Percentiles rank a stretch among this genome's conserved stretches.
These are phyloP conservation scores for Arctia plantaginis DNA, from an alignment of 2,888 invertebrate genomes.

Conservation along the genomic window DNA sequence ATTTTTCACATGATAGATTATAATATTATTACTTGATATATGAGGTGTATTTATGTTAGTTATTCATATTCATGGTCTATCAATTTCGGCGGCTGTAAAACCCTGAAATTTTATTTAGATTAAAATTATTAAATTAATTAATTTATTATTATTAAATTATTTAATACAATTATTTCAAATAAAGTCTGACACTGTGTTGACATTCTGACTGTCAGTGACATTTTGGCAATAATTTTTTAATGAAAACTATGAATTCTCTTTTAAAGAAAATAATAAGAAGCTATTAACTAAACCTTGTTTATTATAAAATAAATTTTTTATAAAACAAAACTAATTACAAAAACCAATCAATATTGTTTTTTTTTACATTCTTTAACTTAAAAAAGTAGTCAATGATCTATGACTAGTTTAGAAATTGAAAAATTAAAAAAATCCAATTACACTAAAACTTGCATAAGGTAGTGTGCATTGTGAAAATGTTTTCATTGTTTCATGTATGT, in stretches of 20 bases:
- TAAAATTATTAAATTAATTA: too few relatives aligned
- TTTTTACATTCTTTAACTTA: too few relatives aligned
- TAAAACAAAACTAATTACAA: neutral
- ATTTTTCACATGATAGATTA: slow-evolving; percentile 6
- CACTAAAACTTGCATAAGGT: slow-evolving; percentile 58
- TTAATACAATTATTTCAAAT: slow-evolving; percentile 50
- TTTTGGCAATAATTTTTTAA: neutral
- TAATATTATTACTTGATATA: neutral
- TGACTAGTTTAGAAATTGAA: slow-evolving; percentile 2
- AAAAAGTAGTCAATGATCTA: neutral
- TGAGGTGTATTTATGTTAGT: slow-evolving; percentile 9
- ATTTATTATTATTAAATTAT: too few relatives aligned
- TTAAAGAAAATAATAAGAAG: neutral
- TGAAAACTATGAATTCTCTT: neutral
- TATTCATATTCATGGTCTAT: too few relatives aligned
- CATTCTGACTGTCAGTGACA: slow-evolving; percentile 46
- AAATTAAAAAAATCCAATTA: slow-evolving; percentile 31
- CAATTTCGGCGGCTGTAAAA: neutral
- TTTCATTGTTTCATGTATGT: slow-evolving; percentile 76
- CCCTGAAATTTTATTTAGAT: slow-evolving; percentile 26
- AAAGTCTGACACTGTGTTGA: slow-evolving; percentile 46
- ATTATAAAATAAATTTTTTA: neutral
- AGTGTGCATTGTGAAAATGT: slow-evolving; percentile 61
- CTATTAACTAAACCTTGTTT: neutral
- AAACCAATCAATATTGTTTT: neutral